Evolutionary conservation across 2,888 invertebrate species (phyloP).

Genomic region (Cephus spinipes): DNA sequence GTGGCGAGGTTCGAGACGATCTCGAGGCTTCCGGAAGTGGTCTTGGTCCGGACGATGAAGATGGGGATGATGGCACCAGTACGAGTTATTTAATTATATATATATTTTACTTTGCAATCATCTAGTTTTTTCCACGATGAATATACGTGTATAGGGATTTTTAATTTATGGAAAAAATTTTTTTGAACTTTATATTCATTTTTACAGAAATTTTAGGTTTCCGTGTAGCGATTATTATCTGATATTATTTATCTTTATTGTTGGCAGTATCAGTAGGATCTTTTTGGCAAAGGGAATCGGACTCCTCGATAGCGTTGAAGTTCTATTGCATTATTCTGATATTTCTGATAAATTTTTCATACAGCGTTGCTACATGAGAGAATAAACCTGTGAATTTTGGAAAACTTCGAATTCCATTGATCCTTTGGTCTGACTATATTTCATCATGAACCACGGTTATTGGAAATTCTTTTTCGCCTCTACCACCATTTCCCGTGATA

Average conservation of each 20-base stretch:
- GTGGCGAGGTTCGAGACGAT: conserved; percentile 79
- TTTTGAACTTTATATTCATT: too few relatives aligned
- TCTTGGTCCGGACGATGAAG: conserved; percentile 87
- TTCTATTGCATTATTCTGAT: background rate
- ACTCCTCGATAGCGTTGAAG: background rate
- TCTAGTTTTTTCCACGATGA: background rate
- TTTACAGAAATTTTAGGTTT: too few relatives aligned
- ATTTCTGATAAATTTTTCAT: background rate
- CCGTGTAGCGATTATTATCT: background rate
- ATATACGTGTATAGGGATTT: too few relatives aligned
- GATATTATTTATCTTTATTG: background rate
- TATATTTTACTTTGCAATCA: background rate
- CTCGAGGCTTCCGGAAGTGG: conserved; percentile 89
- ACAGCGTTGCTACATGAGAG: background rate
- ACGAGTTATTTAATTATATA: conserved; percentile 17
- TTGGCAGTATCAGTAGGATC: background rate
- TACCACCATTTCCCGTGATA: conserved; percentile 15
- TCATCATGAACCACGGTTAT: conserved; percentile 37
- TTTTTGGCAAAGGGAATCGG: background rate
- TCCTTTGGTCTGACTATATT: conserved; percentile 16
- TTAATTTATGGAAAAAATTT: too few relatives aligned
- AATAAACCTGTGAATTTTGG: background rate
- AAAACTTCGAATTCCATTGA: background rate
- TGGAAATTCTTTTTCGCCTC: conserved; percentile 39
- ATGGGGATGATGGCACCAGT: conserved; percentile 66